Conservation (phyloP, 2,888 invertebrate species). For the Eristalis pertinax region DNA sequence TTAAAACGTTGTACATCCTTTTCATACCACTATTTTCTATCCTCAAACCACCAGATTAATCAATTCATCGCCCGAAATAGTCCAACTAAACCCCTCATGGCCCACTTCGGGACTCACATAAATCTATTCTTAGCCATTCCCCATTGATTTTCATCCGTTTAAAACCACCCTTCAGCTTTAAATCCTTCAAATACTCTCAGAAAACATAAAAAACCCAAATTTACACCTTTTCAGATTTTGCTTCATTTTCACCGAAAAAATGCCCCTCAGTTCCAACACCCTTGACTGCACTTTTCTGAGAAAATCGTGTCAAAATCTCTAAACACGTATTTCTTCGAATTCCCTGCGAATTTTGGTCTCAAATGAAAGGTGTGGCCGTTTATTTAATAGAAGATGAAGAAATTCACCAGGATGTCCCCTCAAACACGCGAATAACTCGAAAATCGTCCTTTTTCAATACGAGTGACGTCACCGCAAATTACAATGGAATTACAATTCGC, state of each 20-base stretch:
- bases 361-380: background rate
- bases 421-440: too few relatives aligned
- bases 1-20: too few relatives aligned
- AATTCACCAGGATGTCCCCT: too few relatives aligned
- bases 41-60: background rate
- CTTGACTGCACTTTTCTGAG: background rate
- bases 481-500: too few relatives aligned
- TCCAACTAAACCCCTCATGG: background rate
- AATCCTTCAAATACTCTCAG: background rate
- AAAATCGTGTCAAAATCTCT: background rate
- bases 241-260: background rate
- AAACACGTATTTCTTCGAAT: background rate
- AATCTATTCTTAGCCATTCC: background rate
- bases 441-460: too few relatives aligned
- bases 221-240: background rate
- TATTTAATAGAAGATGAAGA: background rate
- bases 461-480: too few relatives aligned
- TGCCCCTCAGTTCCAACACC: background rate
- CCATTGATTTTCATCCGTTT: background rate
- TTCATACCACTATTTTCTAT: too few relatives aligned
- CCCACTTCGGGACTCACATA: background rate
- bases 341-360: background rate
- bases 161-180: background rate
- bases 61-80: background rate
- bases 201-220: background rate